A percentile compares a stretch with the other conserved stretches of the same genome.
Conservation (phyloP, 1,140 invertebrate genomes). For the Drosophila miranda region DNA sequence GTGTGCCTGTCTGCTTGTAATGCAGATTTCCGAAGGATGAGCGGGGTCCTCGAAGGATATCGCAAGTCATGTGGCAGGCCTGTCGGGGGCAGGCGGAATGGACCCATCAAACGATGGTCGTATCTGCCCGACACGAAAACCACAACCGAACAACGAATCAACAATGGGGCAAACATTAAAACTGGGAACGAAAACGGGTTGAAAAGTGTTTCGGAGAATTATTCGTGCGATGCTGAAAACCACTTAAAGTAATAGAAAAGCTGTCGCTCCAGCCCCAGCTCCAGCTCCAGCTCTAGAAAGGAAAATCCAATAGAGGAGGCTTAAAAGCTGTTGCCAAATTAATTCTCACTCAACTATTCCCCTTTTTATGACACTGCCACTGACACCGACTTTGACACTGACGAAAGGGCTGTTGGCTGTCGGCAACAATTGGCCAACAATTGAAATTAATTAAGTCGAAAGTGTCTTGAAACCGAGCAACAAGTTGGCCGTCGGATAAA, state of each 20-base stretch:
- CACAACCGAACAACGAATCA: conserved; percentile 17
- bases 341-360: conserved; percentile 22
- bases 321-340: conserved; percentile 44
- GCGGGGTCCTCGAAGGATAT: conserved; percentile 10
- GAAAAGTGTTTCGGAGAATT: not conserved
- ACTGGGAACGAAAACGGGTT: conserved; percentile 11
- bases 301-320: not conserved
- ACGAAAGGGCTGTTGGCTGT: conserved; percentile 12
- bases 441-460: conserved; percentile 68
- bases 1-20: not conserved
- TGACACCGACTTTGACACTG: conserved; percentile 2
- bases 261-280: conserved; percentile 8
- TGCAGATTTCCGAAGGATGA: conserved; percentile 22
- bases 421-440: conserved; percentile 49
- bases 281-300: conserved; percentile 1
- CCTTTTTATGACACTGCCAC: not conserved
- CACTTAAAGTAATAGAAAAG: conserved; percentile 60
- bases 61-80: conserved; percentile 30
- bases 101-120: not conserved
- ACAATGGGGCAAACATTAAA: conserved; percentile 16
- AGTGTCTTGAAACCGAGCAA: conserved; percentile 55
- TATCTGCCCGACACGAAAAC: not conserved
- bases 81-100: conserved; percentile 3
- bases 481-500: conserved; percentile 48
- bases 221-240: conserved; percentile 41